These are phyloP conservation scores for Laterallus jamaicensis DNA, from an alignment of 2,113 vertebrate species.

Conservation along the genomic window DNA sequence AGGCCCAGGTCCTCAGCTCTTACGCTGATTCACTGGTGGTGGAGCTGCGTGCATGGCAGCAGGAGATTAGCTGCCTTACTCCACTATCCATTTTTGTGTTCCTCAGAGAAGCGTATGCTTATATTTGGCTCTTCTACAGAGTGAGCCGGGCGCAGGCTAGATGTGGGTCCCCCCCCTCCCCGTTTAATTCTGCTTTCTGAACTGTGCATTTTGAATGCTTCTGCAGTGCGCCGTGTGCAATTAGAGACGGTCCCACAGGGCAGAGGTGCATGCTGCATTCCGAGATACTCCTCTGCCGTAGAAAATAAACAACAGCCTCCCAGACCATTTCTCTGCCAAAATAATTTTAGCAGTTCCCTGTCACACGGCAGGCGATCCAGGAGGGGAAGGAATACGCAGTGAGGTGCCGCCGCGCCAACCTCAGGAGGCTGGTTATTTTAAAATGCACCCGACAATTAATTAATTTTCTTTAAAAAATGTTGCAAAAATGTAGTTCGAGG, in stretches of 20 bases:
- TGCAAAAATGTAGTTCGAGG: constrained; percentile 74
- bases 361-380: constrained; percentile 61
- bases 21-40: not conserved
- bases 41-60: not conserved
- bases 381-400: constrained; percentile 19
- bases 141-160: constrained; percentile 12
- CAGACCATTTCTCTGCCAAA: constrained; percentile 77
- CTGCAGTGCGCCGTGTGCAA: constrained; percentile 45
- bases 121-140: constrained; percentile 56
- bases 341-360: constrained; percentile 76
- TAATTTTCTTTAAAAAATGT: constrained; percentile 73
- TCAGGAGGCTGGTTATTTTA: constrained; percentile 59
- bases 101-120: constrained; percentile 49
- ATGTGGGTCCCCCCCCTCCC: not conserved
- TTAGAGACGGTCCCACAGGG: constrained; percentile 79
- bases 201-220: constrained; percentile 48
- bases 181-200: constrained; percentile 63
- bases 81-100: constrained; percentile 41
- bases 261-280: constrained; percentile 77
- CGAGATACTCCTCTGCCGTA: constrained; percentile 74
- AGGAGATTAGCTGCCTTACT: constrained; percentile 64
- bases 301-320: constrained; percentile 78
- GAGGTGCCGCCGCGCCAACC: constrained; percentile 10
- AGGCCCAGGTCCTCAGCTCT: not conserved
- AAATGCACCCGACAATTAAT: constrained; percentile 76